Evolutionary conservation across 2,888 invertebrate species (phyloP), one percentile per base, ranked within the genome.

Genomic region (Leptinotarsa peninsularis): DNA sequence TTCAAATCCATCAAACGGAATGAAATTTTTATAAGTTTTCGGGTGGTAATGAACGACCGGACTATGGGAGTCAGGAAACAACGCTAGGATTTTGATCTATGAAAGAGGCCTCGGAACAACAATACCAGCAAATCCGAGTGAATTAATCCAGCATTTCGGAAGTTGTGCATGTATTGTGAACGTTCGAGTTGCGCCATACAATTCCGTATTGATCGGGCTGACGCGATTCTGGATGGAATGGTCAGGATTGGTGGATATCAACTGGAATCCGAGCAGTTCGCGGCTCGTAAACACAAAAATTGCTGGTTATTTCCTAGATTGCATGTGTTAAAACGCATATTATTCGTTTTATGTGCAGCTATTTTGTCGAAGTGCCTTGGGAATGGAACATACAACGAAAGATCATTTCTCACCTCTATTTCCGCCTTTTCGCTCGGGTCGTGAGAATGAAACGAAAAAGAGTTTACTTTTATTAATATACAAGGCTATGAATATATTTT

Each of bases 281-380:
- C 85, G 84, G 84, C 82, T 86, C 86, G 85, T 86, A 86, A 86
- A 85, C 84, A 85, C 83, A 85, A 86, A 86, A 86, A 86, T 86
- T 86, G 86, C 85, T 80, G 82, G 84, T 83, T 87, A 85, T 85
- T 85, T 84, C 80, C 83, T 84, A 83, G 85, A 85, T 86, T 86
- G 84, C 82, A 83, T 74, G 78, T 74, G 76, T 76, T 78, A 75
- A 73, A 76, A 69, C 71, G 58, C 67, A 67, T 33, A 72, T 66
- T 66, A 72, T 15, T 33, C 68, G 58, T 54, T 69, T 69, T 69
- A 69, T 56, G 69, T 54, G 54, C 27, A 69, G 69, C 56, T 56
- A 69, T 69, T 69, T 56, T 54, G 69, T 69, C 69, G 69, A 43
- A 60, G 27, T 14, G 60, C 27, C 27, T 60, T 60, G 23, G 56